Conservation (phyloP, 2,888 invertebrate genomes). For the Chrysolina haemoptera region DNA sequence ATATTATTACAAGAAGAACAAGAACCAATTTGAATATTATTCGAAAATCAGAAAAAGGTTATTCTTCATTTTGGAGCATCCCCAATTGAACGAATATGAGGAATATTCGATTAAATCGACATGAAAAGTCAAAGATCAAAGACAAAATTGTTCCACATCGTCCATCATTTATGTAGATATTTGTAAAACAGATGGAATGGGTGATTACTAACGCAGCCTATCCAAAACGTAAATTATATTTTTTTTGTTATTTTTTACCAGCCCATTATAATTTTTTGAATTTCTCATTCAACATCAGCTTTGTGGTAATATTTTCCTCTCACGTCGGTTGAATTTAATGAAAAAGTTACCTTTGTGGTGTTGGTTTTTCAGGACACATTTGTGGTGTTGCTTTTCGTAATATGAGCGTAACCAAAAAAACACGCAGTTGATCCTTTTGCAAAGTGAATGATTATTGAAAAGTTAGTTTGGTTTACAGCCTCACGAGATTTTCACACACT, state of each 20-base stretch:
- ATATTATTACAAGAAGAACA: too few relatives aligned
- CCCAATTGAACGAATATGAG: not conserved
- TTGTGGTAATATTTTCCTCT: not conserved
- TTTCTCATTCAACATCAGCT: not conserved
- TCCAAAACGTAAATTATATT: not conserved
- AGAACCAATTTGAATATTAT: too few relatives aligned
- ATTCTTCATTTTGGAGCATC: not conserved
- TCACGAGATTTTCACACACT: too few relatives aligned
- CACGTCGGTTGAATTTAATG: not conserved
- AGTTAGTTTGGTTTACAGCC: too few relatives aligned
- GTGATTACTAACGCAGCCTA: not conserved
- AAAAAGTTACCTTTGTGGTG: not conserved
- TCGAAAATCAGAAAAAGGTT: too few relatives aligned
- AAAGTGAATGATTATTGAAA: too few relatives aligned
- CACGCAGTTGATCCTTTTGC: too few relatives aligned
- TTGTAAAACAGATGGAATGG: not conserved
- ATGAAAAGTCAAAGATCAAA: not conserved
- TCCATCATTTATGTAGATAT: conserved; percentile 1
- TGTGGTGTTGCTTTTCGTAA: too few relatives aligned
- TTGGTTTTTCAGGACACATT: not conserved
- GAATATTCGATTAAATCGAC: not conserved
- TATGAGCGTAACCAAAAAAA: too few relatives aligned
- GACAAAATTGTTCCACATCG: not conserved
- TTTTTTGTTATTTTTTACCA: not conserved
- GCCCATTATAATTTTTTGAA: not conserved